These are phyloP conservation scores for Dasysyrphus tricinctus DNA, from an alignment of 2,888 invertebrate genomes.

Conservation along the genomic window DNA sequence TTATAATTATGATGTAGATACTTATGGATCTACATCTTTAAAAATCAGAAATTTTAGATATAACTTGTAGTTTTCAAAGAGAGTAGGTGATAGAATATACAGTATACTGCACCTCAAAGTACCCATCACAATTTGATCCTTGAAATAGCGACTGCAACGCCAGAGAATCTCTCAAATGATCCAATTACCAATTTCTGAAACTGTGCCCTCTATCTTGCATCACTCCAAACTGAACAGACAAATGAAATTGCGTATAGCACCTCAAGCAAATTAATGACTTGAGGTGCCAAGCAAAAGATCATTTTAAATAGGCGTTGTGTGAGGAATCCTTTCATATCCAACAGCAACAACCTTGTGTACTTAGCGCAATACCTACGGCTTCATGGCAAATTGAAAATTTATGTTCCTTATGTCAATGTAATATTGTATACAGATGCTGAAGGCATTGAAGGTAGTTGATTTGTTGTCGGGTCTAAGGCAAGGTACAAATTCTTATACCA, in stretches of 20 bases:
- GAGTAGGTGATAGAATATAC: no score
- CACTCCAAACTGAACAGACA: background rate
- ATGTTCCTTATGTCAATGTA: slow-evolving; percentile 60
- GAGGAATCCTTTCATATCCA: slow-evolving; percentile 25
- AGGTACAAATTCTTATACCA: slow-evolving; percentile 52
- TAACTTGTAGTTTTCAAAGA: no score
- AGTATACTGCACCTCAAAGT: no score
- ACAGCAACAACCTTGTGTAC: slow-evolving; percentile 3
- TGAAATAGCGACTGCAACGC: no score
- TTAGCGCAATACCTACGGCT: slow-evolving; percentile 4
- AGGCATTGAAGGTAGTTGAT: slow-evolving; percentile 50
- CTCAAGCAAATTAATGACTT: slow-evolving; percentile 5
- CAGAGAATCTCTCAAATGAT: background rate
- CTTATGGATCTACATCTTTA: no score
- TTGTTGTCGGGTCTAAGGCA: slow-evolving; percentile 49
- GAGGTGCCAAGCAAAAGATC: slow-evolving; percentile 6
- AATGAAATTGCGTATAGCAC: slow-evolving; percentile 16
- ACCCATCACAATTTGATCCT: no score
- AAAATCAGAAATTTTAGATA: no score
- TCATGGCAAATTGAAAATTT: slow-evolving; percentile 56
- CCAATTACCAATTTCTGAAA: background rate
- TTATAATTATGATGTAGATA: no score
- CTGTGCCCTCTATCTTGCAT: background rate
- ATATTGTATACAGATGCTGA: slow-evolving; percentile 12
- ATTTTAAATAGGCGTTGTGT: slow-evolving; percentile 13